Conservation (phyloP, 2,888 invertebrate genomes). For the Clanis bilineata region DNA sequence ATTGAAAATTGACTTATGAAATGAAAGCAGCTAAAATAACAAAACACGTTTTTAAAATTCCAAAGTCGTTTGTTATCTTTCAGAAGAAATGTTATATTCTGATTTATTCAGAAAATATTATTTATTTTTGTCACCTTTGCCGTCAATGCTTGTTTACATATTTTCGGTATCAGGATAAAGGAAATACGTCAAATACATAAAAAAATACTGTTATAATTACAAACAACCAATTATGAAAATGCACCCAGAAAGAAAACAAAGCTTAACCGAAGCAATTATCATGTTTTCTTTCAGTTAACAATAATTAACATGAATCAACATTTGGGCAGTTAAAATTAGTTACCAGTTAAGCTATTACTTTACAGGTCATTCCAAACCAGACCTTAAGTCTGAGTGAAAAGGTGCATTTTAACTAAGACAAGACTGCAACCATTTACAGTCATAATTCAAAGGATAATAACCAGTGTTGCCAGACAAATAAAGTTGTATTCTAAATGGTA, state of each 20-base stretch:
- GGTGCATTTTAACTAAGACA: neutral
- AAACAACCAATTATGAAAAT: neutral
- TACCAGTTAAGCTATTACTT: constrained; percentile 3
- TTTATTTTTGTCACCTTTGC: too few relatives aligned
- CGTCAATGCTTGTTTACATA: too few relatives aligned
- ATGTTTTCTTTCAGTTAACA: constrained; percentile 12
- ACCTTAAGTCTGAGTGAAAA: neutral
- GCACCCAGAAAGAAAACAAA: neutral
- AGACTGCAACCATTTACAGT: neutral
- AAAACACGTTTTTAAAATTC: too few relatives aligned
- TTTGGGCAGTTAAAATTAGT: constrained; percentile 13
- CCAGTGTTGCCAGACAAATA: constrained; percentile 17
- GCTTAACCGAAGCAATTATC: neutral
- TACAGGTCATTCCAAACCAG: neutral
- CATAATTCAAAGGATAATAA: constrained; percentile 5
- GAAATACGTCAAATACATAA: neutral
- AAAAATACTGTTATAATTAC: neutral
- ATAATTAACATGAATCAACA: constrained; percentile 10
- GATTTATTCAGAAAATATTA: too few relatives aligned
- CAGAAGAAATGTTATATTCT: too few relatives aligned
- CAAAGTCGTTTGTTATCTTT: too few relatives aligned
- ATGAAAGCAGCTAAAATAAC: too few relatives aligned
- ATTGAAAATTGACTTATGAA: too few relatives aligned
- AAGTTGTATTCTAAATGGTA: constrained; percentile 13
- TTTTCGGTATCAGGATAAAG: too few relatives aligned